Evolutionary conservation across 2,888 invertebrate species (phyloP).

Genomic region (Macrostomum cliftonense): DNA sequence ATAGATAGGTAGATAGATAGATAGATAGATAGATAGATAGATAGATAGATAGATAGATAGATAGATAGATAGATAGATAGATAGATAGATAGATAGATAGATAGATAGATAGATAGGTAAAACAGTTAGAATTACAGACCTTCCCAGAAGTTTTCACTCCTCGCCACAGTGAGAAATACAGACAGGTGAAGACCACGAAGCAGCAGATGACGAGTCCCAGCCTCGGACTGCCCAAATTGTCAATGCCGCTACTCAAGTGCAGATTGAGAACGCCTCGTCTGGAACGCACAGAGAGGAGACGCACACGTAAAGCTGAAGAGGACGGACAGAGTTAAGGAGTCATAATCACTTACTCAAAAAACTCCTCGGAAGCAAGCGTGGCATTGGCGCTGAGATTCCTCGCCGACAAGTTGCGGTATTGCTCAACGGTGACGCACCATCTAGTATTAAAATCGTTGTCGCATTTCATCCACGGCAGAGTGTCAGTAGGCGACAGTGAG

Average conservation of each 20-base stretch:
- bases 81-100: too few species aligned
- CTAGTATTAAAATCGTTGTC: constrained; percentile 28
- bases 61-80: too few species aligned
- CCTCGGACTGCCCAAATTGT: constrained; percentile 56
- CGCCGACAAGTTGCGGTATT: too few species aligned
- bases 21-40: too few species aligned
- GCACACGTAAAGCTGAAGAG: too few species aligned
- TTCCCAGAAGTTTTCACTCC: constrained; percentile 60
- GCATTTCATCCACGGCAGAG: constrained; percentile 59
- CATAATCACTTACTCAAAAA: too few species aligned
- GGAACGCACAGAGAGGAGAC: constrained; percentile 14
- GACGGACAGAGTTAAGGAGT: too few species aligned
- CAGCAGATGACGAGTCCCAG: constrained; percentile 57
- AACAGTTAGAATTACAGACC: constrained; percentile 34
- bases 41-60: too few species aligned
- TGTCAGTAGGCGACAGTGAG: constrained; percentile 43
- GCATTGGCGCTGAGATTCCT: too few species aligned
- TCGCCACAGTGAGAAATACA: constrained; percentile 62
- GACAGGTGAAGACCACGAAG: constrained; percentile 44
- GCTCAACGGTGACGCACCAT: too few species aligned
- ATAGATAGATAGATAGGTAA: constrained; percentile 56
- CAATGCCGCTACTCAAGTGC: constrained; percentile 53
- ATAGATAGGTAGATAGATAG: too few species aligned
- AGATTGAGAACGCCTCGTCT: constrained; percentile 59
- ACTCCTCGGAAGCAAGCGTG: too few species aligned